Base-by-base conservation (phyloP, 2,113 vertebrate genomes). In the Noturus placidus region DNA sequence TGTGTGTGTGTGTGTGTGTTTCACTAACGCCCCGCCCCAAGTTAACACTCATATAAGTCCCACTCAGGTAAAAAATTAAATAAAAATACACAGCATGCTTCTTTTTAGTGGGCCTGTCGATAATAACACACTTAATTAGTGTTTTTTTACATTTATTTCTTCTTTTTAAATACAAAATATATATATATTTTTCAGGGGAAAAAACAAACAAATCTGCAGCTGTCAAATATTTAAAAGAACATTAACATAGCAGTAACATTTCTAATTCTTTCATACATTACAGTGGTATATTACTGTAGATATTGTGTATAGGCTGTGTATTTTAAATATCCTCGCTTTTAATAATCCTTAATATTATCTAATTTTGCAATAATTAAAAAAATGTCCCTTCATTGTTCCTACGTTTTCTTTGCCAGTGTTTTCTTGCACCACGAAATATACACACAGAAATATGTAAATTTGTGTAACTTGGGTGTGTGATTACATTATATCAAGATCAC, bases 31-130 rank as follows among this genome's bases (percentile, higher is more conserved):
- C 46, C 84, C 83, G 56, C 61, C 77, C 86, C 65, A 83, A 54
- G 10, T 52, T 86, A 87, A 85, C 82, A 85, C 86, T 70, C 50
- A 93, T 96, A 67, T n/a, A 15, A 67, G 96, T 17, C 15, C n/a
- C 63, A 67, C 19, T 38, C 2, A 20, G 30, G 14, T 33, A 33
- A 2, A 22, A 20, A 59, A 22, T 15, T 13, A 54, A 22, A 59
- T 46, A 63, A 63, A n/a, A 65, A 65, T 14, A 30, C 63, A 30
- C 63, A n/a, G 27, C 27, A 2, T 61, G 59, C 59, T n/a, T n/a
- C 27, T n/a, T 61, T 65, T 17, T 35, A 70, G 30, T 30, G 33
- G n/a, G 35, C 14, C 17, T 70, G 11, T 13, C 25, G n/a, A 27
- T 65, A 65, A 65, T 56, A 56, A 56, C 54, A 17, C 54, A 56